Evolutionary conservation across 2,888 invertebrate genomes (phyloP).

Genomic region (Bimastos eiseni): DNA sequence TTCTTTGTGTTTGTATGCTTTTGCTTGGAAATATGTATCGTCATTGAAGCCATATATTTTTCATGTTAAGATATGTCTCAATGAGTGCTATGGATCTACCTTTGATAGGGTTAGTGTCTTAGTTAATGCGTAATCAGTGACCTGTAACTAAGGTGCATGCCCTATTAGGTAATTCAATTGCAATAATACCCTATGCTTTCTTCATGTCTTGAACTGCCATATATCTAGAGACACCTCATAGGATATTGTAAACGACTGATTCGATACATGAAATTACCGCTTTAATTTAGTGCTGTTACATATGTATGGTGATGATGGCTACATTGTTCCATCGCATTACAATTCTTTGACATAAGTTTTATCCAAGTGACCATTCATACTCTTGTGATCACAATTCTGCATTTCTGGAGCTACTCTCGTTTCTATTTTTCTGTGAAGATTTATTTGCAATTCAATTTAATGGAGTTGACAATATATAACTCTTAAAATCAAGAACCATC

Average conservation of each 20-base stretch:
- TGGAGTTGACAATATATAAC: background rate
- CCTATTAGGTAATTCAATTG: slow-evolving; percentile 13
- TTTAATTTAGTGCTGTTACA: background rate
- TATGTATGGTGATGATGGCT: background rate
- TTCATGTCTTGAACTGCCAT: too few relatives aligned
- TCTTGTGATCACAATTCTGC: background rate
- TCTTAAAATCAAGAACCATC: background rate
- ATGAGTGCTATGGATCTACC: background rate
- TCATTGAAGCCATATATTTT: background rate
- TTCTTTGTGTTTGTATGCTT: background rate
- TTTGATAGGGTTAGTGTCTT: background rate
- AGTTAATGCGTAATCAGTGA: background rate
- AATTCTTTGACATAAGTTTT: background rate
- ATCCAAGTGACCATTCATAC: too few relatives aligned
- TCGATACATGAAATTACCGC: too few relatives aligned
- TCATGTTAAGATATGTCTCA: background rate
- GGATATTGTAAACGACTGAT: too few relatives aligned
- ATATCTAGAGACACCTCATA: too few relatives aligned
- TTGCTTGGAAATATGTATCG: background rate
- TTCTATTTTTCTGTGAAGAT: background rate
- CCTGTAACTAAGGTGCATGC: background rate
- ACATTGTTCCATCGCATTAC: background rate
- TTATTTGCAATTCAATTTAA: background rate
- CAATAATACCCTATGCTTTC: background rate
- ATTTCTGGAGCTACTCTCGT: background rate